Evolutionary conservation across 2,888 invertebrate genomes (phyloP), one percentile per base, ranked within the genome.

Genomic region (Ceraclea dissimilis): DNA sequence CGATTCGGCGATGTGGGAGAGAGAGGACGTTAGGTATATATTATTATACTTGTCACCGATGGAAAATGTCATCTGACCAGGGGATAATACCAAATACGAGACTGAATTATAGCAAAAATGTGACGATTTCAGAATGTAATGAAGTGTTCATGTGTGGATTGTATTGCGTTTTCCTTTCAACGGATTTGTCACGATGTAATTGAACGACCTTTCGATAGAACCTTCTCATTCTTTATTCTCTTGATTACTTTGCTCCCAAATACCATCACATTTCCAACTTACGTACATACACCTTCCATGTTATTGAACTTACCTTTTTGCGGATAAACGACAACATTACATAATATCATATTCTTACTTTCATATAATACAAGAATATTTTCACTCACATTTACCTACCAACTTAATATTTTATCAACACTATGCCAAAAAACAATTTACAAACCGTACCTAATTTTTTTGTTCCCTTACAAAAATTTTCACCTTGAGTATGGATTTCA

Each of bases 1-100:
- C 58, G 58, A 58, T 58, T 55, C 31, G 20, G 43, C 49, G 58
- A 52, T 55, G 33, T 46, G 58, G 50, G 31, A 22, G 22, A 16
- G 47, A 26, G 13, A n/a, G 39, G 4, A 39, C 19, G 2, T 47
- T 20, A 39, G 13, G 13, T 39, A 13, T 26, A 26, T 26, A 39
- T 8, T 39, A 39, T 39, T 39, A 39, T 39, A 26, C 39, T 16
- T n/a, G 39, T 13, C 39, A 39, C 39, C 39, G 13, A 39, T 39
- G 39, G 39, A 16, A 39, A 39, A 39, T 39, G 39, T 39, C 39
- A 39, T 39, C 39, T 16, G 16, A 39, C n/a, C 39, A 39, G 39
- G 16, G 39, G 39, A 39, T 39, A 39, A 39, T 39, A 39, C 39
- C 39, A 13, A 39, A 39, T 39, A 39, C 13, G 13, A 39, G 39